These are phyloP conservation scores for Andrena marginata DNA, from an alignment of 2,888 invertebrate species.

Conservation along the genomic window DNA sequence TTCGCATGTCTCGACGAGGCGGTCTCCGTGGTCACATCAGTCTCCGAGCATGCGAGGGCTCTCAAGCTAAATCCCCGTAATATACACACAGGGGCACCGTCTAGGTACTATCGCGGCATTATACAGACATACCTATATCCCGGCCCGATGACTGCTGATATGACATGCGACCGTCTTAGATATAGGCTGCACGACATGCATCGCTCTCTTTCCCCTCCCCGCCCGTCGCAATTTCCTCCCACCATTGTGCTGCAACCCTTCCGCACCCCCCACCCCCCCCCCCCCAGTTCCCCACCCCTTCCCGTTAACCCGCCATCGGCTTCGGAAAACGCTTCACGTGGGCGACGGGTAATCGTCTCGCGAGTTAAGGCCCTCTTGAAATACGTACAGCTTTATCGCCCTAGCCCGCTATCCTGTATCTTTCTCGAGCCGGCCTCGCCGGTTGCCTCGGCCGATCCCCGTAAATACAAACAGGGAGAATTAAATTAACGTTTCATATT, in stretches of 20 bases:
- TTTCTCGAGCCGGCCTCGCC: neutral
- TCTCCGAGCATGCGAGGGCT: conserved; percentile 84
- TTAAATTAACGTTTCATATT: conserved; percentile 13
- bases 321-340: conserved; percentile 61
- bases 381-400: conserved; percentile 26
- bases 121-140: conserved; percentile 84
- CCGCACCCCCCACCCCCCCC: conserved; percentile 18
- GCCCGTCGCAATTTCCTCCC: conserved; percentile 51
- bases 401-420: conserved; percentile 19
- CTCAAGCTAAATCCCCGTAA: conserved; percentile 81
- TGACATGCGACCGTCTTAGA: conserved; percentile 85
- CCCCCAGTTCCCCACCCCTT: conserved; percentile 45
- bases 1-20: conserved; percentile 85
- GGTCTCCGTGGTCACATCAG: conserved; percentile 85
- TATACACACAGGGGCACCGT: conserved; percentile 78
- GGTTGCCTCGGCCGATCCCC: neutral
- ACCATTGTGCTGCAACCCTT: conserved; percentile 33
- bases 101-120: conserved; percentile 81
- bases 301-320: conserved; percentile 42
- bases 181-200: conserved; percentile 82
- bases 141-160: conserved; percentile 84
- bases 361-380: conserved; percentile 25
- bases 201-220: conserved; percentile 47
- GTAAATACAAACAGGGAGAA: conserved; percentile 9
- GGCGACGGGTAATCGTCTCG: conserved; percentile 50